phyloP scores from a whole-genome alignment of 2,888 invertebrate genomes.

The Marasmarcha lunaedactyla region DNA sequence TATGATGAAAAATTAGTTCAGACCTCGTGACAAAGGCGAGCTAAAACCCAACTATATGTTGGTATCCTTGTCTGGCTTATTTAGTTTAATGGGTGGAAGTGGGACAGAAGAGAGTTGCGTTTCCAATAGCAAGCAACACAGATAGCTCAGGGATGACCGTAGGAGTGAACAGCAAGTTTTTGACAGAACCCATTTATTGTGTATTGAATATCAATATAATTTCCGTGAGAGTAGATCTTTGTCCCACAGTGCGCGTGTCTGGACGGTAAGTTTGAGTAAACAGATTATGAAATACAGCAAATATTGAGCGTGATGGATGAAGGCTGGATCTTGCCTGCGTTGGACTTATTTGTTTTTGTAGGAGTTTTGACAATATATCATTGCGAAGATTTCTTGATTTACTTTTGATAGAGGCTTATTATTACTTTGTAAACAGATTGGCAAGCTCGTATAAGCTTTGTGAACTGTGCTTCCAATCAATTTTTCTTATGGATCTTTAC shows the following conservation, averaged over 20 bases:
- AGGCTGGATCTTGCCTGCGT: constrained; percentile 15
- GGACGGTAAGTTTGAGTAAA: constrained; percentile 55
- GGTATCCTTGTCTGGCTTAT: constrained; percentile 43
- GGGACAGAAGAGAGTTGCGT: constrained; percentile 38
- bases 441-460: too few species aligned
- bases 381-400: too few species aligned
- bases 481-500: too few species aligned
- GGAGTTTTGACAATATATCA: too few species aligned
- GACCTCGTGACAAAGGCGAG: constrained; percentile 66
- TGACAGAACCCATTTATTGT: constrained; percentile 70
- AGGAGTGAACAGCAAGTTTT: constrained; percentile 70
- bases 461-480: too few species aligned
- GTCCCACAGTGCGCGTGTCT: constrained; percentile 53
- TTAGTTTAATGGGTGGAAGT: constrained; percentile 24
- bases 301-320: constrained; percentile 59
- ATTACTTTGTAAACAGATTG: too few species aligned
- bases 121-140: constrained; percentile 68
- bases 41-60: constrained; percentile 52
- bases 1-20: constrained; percentile 72
- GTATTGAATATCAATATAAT: constrained; percentile 72
- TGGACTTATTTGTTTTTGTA: background rate
- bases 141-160: constrained; percentile 71
- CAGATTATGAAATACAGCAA: constrained; percentile 64
- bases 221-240: constrained; percentile 68
- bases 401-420: too few species aligned